Evolutionary conservation across 1,140 invertebrate species (phyloP), one percentile per base, ranked within the genome.

Genomic region (Bombus confusus): DNA sequence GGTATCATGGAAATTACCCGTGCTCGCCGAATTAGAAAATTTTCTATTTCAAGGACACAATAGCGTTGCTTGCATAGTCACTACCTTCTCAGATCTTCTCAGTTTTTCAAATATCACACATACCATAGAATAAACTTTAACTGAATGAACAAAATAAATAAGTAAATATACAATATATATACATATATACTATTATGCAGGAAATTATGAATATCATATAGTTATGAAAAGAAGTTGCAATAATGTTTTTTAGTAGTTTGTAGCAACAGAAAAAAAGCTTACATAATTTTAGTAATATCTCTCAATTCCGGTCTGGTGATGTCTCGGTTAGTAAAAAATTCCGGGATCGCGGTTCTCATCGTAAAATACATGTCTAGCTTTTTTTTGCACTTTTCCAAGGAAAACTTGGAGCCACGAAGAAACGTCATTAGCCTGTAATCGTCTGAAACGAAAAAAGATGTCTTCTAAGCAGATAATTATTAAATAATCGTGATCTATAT

Each of bases 331-430:
- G 95, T 95, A 93, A 98, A 98, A 93, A 98, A 98, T 93, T 98
- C 98, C 0, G 98, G 98, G 34, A 97, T 96, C 1, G 97, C 97
- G 15, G 97, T 96, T 43, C 98, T 95, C 97, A 98, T 98, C 28
- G 98, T 97, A 92, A 98, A 98, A 92, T 97, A 97, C 95, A 97
- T 97, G 93, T 98, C 98, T 71, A 98, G 91, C 94, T 98, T 98
- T 88, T 96, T 95, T 94, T 98, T 98, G 34, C 97, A 97, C 92
- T 97, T 97, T 91, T 98, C 97, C 85, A 98, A 91, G 34, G 97
- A 98, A 91, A 97, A 98, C 95, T 98, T 98, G 93, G 97, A 98
- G 15, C 98, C 97, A 52, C 98, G 95, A 41, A 98, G 93, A 94
- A 98, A 98, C 0, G 97, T 97, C 93, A 97, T 96, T 31, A 98